Base-by-base conservation (phyloP, 1,140 invertebrate species). In the Apis laboriosa region DNA sequence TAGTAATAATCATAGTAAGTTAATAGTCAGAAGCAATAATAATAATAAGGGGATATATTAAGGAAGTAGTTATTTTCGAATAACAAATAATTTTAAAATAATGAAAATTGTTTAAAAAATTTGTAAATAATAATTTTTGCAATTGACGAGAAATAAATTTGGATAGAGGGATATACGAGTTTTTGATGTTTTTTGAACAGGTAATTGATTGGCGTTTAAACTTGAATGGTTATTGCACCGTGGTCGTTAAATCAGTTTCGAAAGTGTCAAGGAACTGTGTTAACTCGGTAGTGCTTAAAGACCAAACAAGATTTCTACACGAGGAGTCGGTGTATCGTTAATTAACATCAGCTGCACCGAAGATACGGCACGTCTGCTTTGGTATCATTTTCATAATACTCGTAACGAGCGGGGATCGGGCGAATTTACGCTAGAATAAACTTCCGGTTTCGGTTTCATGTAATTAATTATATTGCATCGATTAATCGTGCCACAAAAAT, bases 281-380 rank as follows among this genome's bases (percentile, higher is more conserved):
- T 66, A 43, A 51, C 72, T 21, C 55, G 63, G 79, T 9, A 12
- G 28, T 9, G 8, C 53, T 73, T 77, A 64, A 64, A 85, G 83
- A 61, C 90, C 88, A 89, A 90, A 89, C 55, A 77, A 77, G 87
- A 84, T 84, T 87, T 60, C 80, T 77, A 85, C 84, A 84, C 19
- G 74, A 79, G 78, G 68, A 88, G 77, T 78, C 63, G 63, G 80
- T 84, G 58, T 86, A 87, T 87, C 80, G 84, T 76, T 87, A 87
- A 87, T 87, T 84, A 86, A 58, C 67, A 86, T 86, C 76, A 80
- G 51, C 56, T 63, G 34, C 60, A 51, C 19, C 74, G 34, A 74
- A 80, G 84, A 87, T 87, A 87, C 51, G 71, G 66, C 84, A 80
- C 84, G 80, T 81, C 61, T 60, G 49, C 73, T 85, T 85, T 77